Evolutionary conservation across 1,140 invertebrate genomes (phyloP), one percentile per base, ranked within the genome.

Genomic region (Drosophila asahinai): DNA sequence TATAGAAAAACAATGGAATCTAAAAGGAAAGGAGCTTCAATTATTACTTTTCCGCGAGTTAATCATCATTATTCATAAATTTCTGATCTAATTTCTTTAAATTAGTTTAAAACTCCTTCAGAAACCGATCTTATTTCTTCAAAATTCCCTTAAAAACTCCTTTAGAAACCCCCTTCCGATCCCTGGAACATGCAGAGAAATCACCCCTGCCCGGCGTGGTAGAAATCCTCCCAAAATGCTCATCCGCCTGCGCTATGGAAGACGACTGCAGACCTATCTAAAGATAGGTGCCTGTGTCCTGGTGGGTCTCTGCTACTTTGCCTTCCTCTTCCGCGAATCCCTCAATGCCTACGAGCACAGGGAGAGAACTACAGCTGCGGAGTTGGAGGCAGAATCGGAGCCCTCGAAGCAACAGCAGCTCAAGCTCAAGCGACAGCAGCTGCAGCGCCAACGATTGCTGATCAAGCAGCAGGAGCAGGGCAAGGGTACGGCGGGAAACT

Each of bases 241-340:
- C 57, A 77, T 91, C 33, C 86, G 87, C 47, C 60, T 91, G 54
- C 83, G 84, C 19, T 91, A 84, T 66, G 83, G 87, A 55, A 77
- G 91, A 73, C 89, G 91, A 59, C 57, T 87, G 43, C 86, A 91
- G 33, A 84, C 86, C 67, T 92, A 91, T 72, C 74, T 93, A 11
- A 93, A 93, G 65, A 77, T 86, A 62, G 77, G 86, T 58, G 80
- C 76, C 51, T 81, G 86, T 59, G 55, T 92, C 15, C 38, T 91
- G 12, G 77, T 87, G n/a, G 87, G 83, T 47, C 54, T 91, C 38
- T 91, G 90, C 36, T 93, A 93, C 66, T 92, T 93, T 60, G 80
- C 79, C 55, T 92, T 93, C 58, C 74, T 93, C 7, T 91, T 93
- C 42, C 90, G 92, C 5, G 92, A 93, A 49, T 93, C 92, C 15